Base-by-base conservation (phyloP, 2,113 vertebrate species). In the Chaetorhynchus papuensis region DNA sequence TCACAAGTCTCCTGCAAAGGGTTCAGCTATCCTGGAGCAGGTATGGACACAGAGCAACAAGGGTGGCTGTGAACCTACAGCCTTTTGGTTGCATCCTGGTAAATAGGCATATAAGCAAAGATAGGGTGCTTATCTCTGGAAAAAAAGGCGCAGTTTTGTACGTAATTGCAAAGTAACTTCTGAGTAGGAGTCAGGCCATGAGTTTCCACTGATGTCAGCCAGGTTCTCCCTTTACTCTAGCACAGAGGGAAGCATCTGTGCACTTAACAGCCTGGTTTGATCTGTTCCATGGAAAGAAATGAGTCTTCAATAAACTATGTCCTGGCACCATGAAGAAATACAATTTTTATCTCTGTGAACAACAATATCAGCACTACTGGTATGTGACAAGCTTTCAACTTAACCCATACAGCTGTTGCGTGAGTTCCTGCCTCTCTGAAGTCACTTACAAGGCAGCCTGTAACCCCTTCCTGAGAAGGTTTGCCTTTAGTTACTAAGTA, bases 291-390 rank as follows among this genome's bases (percentile, higher is more conserved):
- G 66, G 94, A 78, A 94, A 93, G 47, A 77, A 91, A 18, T 61
- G 75, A 94, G 68, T 93, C 90, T 86, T 50, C 42, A 86, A 66
- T n/a, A 66, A 96, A 52, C 90, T 90, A 66, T 95, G 88, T 83
- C 63, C 88, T 96, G 93, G 93, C 93, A 83, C 54, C 15, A 7
- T 5, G 33, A 10, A 83, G 85, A 95, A 95, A 86, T n/a, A 71
- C 39, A 95, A 70, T 94, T 94, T 96, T 95, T 94, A 88, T 74
- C 93, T 93, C 71, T 13, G 22, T 95, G 93, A 94, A 91, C 79
- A 94, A 89, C 75, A n/a, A 3, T 93, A 94, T 95, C 82, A 93
- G 82, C 94, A 80, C 82, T 93, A 91, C 33, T 17, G 79, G 85
- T 75, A 95, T 92, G 92, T 88, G 87, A 66, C 76, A 93, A 72